Percentiles rank a stretch among this genome's conserved stretches.
These are phyloP conservation scores for Campylorhamphus procurvoides DNA, from an alignment of 2,113 vertebrate species.

Conservation along the genomic window DNA sequence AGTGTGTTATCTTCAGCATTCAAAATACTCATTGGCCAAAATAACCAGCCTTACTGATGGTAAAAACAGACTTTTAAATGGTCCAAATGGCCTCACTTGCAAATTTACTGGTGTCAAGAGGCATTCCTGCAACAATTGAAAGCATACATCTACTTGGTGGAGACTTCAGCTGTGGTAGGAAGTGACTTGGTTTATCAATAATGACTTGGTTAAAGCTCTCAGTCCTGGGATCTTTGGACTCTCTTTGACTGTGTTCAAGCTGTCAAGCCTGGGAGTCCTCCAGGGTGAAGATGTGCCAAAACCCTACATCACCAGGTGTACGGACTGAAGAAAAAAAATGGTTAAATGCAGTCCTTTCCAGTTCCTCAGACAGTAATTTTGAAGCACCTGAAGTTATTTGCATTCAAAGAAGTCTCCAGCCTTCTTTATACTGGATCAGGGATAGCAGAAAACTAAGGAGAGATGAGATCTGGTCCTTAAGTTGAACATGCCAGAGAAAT, in stretches of 20 bases:
- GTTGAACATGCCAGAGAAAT: neutral
- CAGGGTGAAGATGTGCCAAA: neutral
- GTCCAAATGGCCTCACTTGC: neutral
- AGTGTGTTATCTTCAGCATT: neutral
- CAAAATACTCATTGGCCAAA: neutral
- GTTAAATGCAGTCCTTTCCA: neutral
- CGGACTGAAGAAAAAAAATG: neutral
- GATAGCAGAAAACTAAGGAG: neutral
- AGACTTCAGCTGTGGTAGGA: neutral
- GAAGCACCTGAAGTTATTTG: neutral
- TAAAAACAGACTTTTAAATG: neutral
- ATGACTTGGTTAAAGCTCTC: neutral
- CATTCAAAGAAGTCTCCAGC: neutral
- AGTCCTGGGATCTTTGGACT: neutral
- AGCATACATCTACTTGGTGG: neutral
- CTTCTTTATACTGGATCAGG: neutral
- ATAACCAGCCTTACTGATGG: neutral
- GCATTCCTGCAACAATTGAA: neutral
- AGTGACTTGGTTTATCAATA: neutral
- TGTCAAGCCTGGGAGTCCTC: neutral
- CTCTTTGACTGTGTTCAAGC: neutral
- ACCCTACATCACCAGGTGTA: neutral
- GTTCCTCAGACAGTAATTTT: neutral
- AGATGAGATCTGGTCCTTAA: neutral
- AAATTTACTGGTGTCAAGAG: neutral